Conservation (phyloP, 2,797 vertebrate genomes). For the Valencia hispanica region DNA sequence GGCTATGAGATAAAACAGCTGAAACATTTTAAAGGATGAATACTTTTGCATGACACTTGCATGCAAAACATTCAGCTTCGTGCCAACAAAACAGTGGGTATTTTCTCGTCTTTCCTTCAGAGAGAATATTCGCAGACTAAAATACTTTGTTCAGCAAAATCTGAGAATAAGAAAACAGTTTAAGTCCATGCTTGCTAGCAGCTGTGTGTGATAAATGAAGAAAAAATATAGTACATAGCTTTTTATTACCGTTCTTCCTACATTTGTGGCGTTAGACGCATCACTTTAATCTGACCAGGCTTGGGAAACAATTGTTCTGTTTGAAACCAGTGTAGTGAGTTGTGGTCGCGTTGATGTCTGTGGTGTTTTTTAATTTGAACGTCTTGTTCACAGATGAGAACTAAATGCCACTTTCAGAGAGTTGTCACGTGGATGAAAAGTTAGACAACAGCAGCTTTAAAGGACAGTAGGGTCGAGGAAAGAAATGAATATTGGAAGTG, state of each 20-base stretch:
- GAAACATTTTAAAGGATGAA: background rate
- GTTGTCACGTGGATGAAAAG: slow-evolving; percentile 28
- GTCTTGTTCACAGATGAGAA: slow-evolving; percentile 66
- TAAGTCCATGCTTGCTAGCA: background rate
- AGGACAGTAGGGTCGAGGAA: background rate
- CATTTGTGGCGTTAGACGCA: background rate
- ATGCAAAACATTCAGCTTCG: background rate
- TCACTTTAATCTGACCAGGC: slow-evolving; percentile 14
- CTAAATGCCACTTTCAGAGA: slow-evolving; percentile 55
- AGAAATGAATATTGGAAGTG: background rate
- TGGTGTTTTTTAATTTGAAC: slow-evolving; percentile 58
- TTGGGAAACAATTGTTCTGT: slow-evolving; percentile 21
- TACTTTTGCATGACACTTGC: background rate
- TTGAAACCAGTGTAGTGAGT: slow-evolving; percentile 4
- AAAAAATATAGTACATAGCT: background rate
- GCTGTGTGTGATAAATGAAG: background rate
- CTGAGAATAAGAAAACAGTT: background rate
- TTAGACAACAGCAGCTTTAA: slow-evolving; percentile 22
- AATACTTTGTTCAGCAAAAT: background rate
- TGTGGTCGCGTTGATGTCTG: slow-evolving; percentile 37
- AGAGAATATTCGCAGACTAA: no score
- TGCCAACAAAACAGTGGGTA: background rate
- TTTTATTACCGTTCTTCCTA: slow-evolving; percentile 6
- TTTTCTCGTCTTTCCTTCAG: background rate
- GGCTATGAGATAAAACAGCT: background rate